These are phyloP conservation scores for Marmota flaviventris DNA, from an alignment of 2,113 vertebrate species.

Conservation along the genomic window DNA sequence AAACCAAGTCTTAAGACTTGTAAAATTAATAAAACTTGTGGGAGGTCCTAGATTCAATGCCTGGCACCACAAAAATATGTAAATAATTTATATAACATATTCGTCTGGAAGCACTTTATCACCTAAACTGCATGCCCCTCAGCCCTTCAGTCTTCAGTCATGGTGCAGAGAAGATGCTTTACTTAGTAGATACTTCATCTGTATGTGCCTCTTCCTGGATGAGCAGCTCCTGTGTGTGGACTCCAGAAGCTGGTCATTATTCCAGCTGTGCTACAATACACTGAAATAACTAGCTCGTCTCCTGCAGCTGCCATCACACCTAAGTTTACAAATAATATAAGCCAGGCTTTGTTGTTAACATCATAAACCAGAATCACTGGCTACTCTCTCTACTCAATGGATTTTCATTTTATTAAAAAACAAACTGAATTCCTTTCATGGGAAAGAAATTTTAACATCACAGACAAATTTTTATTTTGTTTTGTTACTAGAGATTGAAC, in stretches of 20 bases:
- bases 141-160: background rate
- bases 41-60: background rate
- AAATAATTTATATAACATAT: background rate
- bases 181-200: background rate
- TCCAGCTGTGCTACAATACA: background rate
- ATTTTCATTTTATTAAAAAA: background rate
- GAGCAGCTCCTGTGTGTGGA: background rate
- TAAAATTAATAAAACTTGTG: background rate
- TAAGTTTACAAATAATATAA: background rate
- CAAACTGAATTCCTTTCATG: background rate
- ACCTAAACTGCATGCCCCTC: background rate
- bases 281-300: background rate
- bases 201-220: background rate
- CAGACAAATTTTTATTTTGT: background rate
- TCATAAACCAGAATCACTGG: background rate
- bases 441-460: background rate
- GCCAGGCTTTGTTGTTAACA: background rate
- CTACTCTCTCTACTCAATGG: background rate
- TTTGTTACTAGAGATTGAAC: background rate
- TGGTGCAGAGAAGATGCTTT: background rate
- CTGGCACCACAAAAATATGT: background rate
- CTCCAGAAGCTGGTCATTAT: background rate
- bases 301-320: too few species aligned
- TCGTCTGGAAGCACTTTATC: background rate
- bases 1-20: background rate